Conservation (phyloP, 2,797 vertebrate species). For the Brotogeris chrysoptera region DNA sequence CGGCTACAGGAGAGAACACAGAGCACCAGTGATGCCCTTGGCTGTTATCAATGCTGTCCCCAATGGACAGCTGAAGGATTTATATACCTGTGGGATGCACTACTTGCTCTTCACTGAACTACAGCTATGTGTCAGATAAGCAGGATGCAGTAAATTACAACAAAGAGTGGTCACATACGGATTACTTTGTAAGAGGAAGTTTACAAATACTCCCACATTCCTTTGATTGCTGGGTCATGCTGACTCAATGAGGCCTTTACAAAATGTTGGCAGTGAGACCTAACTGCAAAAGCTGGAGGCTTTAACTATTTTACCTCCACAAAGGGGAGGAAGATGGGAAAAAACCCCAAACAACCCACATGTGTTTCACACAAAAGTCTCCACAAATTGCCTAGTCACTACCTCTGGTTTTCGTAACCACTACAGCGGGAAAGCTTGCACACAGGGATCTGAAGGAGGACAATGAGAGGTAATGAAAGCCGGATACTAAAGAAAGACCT, state of each 20-base stretch:
- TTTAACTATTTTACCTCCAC: background rate
- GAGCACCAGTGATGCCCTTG: background rate
- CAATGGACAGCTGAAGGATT: background rate
- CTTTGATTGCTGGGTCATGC: background rate
- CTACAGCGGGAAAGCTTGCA: background rate
- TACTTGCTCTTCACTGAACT: background rate
- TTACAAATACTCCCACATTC: background rate
- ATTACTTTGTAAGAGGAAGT: background rate
- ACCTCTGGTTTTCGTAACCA: background rate
- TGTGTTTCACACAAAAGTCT: background rate
- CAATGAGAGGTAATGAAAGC: background rate
- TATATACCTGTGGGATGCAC: background rate
- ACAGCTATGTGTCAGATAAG: background rate
- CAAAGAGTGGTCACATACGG: background rate
- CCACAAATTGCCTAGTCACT: background rate
- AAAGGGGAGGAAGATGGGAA: background rate
- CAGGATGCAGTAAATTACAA: background rate
- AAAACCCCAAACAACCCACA: background rate
- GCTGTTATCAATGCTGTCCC: background rate
- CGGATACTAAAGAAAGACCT: background rate
- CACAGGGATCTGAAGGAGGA: background rate
- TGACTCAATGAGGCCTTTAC: background rate
- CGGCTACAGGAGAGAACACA: background rate
- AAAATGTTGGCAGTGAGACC: background rate
- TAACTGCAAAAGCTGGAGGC: background rate